Conservation (phyloP, 2,888 invertebrate genomes). For the Caenorhabditis imperialis region DNA sequence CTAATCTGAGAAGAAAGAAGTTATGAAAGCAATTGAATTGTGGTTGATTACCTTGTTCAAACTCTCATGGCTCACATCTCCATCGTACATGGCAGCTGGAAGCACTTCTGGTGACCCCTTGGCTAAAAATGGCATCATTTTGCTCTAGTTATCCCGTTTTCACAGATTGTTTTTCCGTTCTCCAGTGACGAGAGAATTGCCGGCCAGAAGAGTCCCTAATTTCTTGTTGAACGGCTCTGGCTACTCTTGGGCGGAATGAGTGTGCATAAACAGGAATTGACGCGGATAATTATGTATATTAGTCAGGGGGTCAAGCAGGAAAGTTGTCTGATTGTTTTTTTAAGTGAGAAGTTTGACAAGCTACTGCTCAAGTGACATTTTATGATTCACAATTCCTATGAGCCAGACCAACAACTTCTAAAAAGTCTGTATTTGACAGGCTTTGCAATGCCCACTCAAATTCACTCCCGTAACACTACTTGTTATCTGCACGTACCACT, state of each 20-base stretch:
- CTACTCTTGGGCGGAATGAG: neutral
- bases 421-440: too few species aligned
- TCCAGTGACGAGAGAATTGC: conserved; percentile 6
- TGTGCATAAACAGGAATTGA: conserved; percentile 27
- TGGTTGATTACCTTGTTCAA: conserved; percentile 42
- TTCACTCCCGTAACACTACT: too few species aligned
- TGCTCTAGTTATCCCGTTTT: conserved; percentile 13
- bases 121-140: conserved; percentile 35
- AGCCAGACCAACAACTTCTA: too few species aligned
- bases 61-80: conserved; percentile 53
- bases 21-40: neutral
- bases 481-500: too few species aligned
- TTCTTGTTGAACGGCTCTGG: conserved; percentile 8
- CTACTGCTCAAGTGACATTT: too few species aligned
- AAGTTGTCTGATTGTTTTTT: neutral
- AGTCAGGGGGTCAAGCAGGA: conserved; percentile 1
- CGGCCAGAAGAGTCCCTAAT: conserved; percentile 30
- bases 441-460: too few species aligned
- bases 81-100: conserved; percentile 50
- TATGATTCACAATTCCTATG: too few species aligned
- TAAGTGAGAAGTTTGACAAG: too few species aligned
- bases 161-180: conserved; percentile 21
- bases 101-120: conserved; percentile 62
- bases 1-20: conserved; percentile 36
- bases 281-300: conserved; percentile 36